Evolutionary conservation across 2,888 invertebrate species (phyloP), one percentile per base, ranked within the genome.

Genomic region (Andrena minutula): DNA sequence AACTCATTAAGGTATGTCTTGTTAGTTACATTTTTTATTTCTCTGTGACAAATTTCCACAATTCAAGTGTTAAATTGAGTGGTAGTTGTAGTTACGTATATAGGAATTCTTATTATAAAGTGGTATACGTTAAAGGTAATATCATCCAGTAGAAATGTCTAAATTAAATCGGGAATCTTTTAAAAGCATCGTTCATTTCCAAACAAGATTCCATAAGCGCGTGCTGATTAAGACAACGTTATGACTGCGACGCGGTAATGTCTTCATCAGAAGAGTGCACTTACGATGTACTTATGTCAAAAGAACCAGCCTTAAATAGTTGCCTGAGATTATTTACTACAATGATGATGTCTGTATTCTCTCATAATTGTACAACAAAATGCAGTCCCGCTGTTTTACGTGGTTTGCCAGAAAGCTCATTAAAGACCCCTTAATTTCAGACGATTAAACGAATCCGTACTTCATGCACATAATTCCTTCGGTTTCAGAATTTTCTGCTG

Each of bases 291-390:
- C 20, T 66, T 60, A 60, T 8, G 28, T 49, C 8, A 53, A 32
- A 60, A 1, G 10, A 49, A 28, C 61, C 12, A 41, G 28, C 26
- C 35, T 53, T 20, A 68, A 75, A 53, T 41, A 61, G 53, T 61
- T 69, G 28, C 10, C 41, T 26, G 28, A 28, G 10, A 69, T 53
- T 69, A 75, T 69, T 75, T 69, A 63, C 12, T 53, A 28, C 51
- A 69, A 61, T 8, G 2, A 23, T 12, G 56, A 49, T 47, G 23
- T 10, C 23, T n/a, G 12, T 16, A 47, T 60, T 23, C n/a, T 7
- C 32, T 60, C 35, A 41, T 75, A 69, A 75, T 41, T 23, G 53
- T 30, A 47, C 61, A 41, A 41, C 41, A n/a, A 58, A 70, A 32
- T 20, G 65, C 7, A 41, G 2, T 32, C 64, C 58, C 49, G 56